Evolutionary conservation across 2,888 invertebrate species (phyloP).

Genomic region (Archaeoteleia sp.): DNA sequence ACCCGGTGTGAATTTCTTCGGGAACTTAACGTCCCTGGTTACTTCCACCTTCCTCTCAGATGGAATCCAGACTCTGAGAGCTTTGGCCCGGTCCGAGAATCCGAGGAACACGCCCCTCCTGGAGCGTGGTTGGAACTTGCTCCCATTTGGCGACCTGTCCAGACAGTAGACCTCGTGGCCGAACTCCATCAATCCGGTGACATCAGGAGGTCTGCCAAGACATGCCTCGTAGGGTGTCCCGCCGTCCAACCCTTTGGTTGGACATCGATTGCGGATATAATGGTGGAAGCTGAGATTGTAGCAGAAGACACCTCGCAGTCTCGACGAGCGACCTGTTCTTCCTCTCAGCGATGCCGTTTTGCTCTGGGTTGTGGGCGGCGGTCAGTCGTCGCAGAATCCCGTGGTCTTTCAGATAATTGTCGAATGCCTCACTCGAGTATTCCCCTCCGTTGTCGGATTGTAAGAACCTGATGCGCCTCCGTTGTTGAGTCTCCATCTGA

Average conservation of each 20-base stretch:
- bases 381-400: constrained; percentile 53
- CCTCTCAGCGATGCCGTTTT: constrained; percentile 62
- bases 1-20: background rate
- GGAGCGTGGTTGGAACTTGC: constrained; percentile 34
- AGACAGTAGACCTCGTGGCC: constrained; percentile 41
- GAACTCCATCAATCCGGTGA: constrained; percentile 53
- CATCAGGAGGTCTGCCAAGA: constrained; percentile 18
- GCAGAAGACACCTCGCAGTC: constrained; percentile 55
- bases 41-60: constrained; percentile 30
- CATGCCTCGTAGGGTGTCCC: constrained; percentile 50
- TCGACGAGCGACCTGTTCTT: constrained; percentile 60
- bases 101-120: constrained; percentile 40
- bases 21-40: constrained; percentile 41
- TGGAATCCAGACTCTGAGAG: constrained; percentile 35
- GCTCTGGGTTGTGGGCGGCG: constrained; percentile 57
- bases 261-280: constrained; percentile 58
- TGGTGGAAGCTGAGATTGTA: constrained; percentile 46
- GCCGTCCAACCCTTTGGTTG: constrained; percentile 32
- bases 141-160: constrained; percentile 8
- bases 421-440: constrained; percentile 54
- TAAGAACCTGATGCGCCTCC: constrained; percentile 32
- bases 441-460: constrained; percentile 55
- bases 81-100: constrained; percentile 39
- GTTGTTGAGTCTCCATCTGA: constrained; percentile 43
- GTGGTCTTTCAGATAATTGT: constrained; percentile 51